Base-by-base conservation (phyloP, 2,888 invertebrate species). In the Thymelicus lineola region DNA sequence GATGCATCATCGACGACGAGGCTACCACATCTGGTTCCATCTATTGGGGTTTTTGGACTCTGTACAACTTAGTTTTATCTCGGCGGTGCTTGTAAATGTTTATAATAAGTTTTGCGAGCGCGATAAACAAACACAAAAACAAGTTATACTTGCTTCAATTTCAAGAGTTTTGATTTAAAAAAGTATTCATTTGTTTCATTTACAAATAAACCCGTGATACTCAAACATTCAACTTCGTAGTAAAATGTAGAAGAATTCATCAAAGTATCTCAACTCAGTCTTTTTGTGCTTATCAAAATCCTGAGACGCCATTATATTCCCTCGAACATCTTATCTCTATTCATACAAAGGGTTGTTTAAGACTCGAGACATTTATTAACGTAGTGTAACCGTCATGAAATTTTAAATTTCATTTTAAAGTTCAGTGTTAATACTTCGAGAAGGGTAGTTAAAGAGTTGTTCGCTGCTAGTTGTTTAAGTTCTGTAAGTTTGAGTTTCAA, bases 341-440 rank as follows among this genome's bases (percentile, higher is more conserved):
- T 36, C 28, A 36, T 36, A 57, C 57, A 28, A 61, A 61, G 48
- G 28, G 46, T 61, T 48, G n/a, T 61, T 62, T 62, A 35, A 57
- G 36, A 57, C 50, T 35, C n/a, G 15, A 35, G 42, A 60, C 50
- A 35, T 62, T 62, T 62, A 62, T 62, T 50, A 62, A 62, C 17
- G 36, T 62, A 14, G 48, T 35, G 48, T 62, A 62, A 50, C 36
- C n/a, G 48, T 61, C 61, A 35, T 62, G 7, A 62, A 62, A 62
- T 62, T 62, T 62, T 62, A 62, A 61, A 62, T 62, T 36, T 50
- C 35, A 62, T 62, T 50, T 62, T 62, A 62, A 50, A 62, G 15
- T 62, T 62, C 20, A 62, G 62, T 62, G 62, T 62, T 62, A 62
- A 50, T 50, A 62, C 62, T 62, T 62, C 48, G 35, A 62, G 20